Evolutionary conservation across 2,888 invertebrate species (phyloP), one percentile per base, ranked within the genome.

Genomic region (Lasioglossum calceatum): DNA sequence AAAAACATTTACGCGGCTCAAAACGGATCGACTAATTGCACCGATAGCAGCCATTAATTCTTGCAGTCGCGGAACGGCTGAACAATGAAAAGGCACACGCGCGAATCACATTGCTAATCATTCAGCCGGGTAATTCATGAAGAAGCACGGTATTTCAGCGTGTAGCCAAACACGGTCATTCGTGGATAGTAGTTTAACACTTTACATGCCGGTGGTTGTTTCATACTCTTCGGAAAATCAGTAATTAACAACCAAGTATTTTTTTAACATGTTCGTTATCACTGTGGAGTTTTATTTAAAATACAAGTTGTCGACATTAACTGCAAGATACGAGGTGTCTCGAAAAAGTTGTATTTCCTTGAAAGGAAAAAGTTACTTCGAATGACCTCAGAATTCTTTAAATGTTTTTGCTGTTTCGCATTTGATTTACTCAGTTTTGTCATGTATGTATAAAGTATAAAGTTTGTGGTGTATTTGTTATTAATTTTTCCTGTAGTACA

Each of bases 21-120:
- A 42, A 47, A 67, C 79, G 32, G 50, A 64, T 19, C 79, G 77
- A 72, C 67, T 89, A 89, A 89, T 89, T 84, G 89, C 77, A 71
- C 77, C 64, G 87, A 84, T 85, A 70, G 81, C 67, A 39, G 58
- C 67, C 74, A 86, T 89, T 84, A 86, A 88, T 85, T 88, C 67
- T 47, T 74, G 75, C 77, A 67, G 3, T 39, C 80, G 77, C 39
- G 36, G 78, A 71, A 80, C 54, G 74, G 58, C n/a, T 0, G 70
- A 58, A 47, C n/a, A 42, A 23, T 27, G 71, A 47, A 58, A 71
- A 61, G 58, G 10, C 44, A 42, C 44, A 8, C 47, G 27, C 14
- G 16, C 61, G 19, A 50, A 7, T 71, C 77, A 12, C 54, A 32
- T 19, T 42, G 10, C 36, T 77, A 73, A 77, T 84, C 77, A 84